phyloP scores from a whole-genome alignment of 2,888 invertebrate genomes.

The Micropterix aruncella region DNA sequence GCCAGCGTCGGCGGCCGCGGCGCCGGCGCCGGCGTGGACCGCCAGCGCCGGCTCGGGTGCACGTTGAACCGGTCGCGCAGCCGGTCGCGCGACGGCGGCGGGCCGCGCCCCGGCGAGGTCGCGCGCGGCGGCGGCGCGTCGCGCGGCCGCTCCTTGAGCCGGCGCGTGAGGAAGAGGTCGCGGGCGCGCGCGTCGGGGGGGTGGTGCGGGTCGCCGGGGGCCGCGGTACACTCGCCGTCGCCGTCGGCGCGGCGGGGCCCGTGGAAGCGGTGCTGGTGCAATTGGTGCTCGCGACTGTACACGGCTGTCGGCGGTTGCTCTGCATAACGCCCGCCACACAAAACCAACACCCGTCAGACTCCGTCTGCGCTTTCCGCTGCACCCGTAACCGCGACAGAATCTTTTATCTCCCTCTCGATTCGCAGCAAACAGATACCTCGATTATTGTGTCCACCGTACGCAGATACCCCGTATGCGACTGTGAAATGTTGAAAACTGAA shows the following conservation, averaged over 20 bases:
- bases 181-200: background rate
- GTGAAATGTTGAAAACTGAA: too few species aligned
- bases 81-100: constrained; percentile 8
- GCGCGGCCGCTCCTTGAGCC: background rate
- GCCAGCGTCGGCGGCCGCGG: constrained; percentile 26
- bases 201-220: constrained; percentile 6
- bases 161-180: background rate
- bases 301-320: constrained; percentile 13
- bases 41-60: constrained; percentile 14
- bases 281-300: constrained; percentile 10
- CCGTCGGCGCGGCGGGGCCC: constrained; percentile 23
- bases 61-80: constrained; percentile 12
- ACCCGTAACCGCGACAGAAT: background rate
- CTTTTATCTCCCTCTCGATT: background rate
- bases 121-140: background rate
- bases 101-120: background rate
- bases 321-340: constrained; percentile 5
- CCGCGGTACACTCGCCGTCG: constrained; percentile 12
- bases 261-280: constrained; percentile 14
- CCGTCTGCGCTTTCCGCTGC: background rate
- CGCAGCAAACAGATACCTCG: too few species aligned
- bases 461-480: too few species aligned
- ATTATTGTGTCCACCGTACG: too few species aligned
- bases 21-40: constrained; percentile 38
- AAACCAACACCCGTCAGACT: background rate